Base-by-base conservation (phyloP, 2,113 vertebrate genomes). In the Mormoops blainvillei region DNA sequence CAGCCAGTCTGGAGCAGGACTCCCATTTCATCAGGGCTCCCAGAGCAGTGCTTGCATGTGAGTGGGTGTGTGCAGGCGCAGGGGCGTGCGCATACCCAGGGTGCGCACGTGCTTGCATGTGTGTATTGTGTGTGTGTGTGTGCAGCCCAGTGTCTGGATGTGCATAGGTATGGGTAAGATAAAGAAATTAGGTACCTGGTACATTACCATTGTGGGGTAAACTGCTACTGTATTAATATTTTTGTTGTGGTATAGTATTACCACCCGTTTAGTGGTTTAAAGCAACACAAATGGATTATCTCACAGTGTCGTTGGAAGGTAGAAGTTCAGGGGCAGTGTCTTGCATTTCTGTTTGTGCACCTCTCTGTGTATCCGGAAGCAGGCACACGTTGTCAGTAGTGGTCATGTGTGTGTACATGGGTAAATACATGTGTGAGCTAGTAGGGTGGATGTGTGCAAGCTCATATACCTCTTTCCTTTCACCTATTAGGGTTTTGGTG, bases 381-480 rank as follows among this genome's bases (percentile, higher is more conserved):
- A 24, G 3, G 70, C 31, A 70, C 63, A 11, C 0, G 0, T n/a
- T 26, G 77, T 14, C 38, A 24, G n/a, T 45, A 2, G 8, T 2
- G 54, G 31, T 61, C 14, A 1, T 52, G 18, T 63, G 24, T 20
- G 7, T 43, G 45, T 41, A 63, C 1, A 0, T 31, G 80, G 36
- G 20, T n/a, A 19, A 24, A 68, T 22, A 45, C 4, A 3, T 7
- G 13, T 43, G 48, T 83, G 28, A 5, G 10, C 19, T 11, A n/a
- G 15, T 26, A 45, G 22, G 6, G 8, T 33, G 50, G 48, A 31
- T 26, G n/a, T 31, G 28, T 85, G 18, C 7, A 43, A 70, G 22
- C 33, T 74, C 7, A 14, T 54, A 11, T 4, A 24, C n/a, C 56
- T 65, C 20, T 94, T 81, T 24, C 76, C 2, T 43, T 43, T 93